phyloP scores from a whole-genome alignment of 2,888 invertebrate species.

The Unio delphinus region DNA sequence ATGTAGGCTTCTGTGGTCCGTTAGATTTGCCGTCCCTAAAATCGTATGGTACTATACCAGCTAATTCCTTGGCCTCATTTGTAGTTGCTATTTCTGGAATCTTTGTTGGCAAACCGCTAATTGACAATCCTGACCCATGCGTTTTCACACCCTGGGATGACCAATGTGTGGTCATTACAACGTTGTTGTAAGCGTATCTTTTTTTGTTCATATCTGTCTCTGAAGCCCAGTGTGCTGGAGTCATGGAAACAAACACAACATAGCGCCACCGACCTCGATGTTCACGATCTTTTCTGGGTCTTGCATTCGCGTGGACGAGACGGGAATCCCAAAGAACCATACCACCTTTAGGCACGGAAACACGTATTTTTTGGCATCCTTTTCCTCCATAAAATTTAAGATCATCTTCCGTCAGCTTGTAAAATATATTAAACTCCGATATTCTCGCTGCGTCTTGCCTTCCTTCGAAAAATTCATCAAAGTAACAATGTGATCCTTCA shows the following conservation, averaged over 20 bases:
- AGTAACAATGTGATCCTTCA: constrained; percentile 37
- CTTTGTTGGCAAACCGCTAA: neutral
- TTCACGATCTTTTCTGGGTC: constrained; percentile 24
- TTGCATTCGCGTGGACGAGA: constrained; percentile 39
- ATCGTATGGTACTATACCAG: constrained; percentile 26
- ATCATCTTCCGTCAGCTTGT: constrained; percentile 9
- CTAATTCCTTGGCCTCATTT: constrained; percentile 27
- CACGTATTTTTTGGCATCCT: constrained; percentile 25
- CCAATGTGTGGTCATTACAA: constrained; percentile 40
- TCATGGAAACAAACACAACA: constrained; percentile 47
- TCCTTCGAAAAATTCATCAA: constrained; percentile 22
- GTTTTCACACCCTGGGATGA: constrained; percentile 25
- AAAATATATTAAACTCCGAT: too few species aligned
- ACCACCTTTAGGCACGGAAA: constrained; percentile 45
- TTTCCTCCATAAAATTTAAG: constrained; percentile 7
- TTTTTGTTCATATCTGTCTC: constrained; percentile 27
- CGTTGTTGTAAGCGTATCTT: constrained; percentile 28
- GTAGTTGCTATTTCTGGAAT: constrained; percentile 40
- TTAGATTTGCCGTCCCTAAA: constrained; percentile 29
- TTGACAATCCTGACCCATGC: neutral
- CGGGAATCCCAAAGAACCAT: constrained; percentile 52
- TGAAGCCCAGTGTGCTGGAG: constrained; percentile 43
- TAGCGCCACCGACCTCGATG: constrained; percentile 39
- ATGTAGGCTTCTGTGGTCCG: constrained; percentile 7
- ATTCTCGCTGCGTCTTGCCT: neutral